Evolutionary conservation across 2,797 vertebrate species (phyloP), one percentile per base, ranked within the genome.

Genomic region (Propithecus perrieri): DNA sequence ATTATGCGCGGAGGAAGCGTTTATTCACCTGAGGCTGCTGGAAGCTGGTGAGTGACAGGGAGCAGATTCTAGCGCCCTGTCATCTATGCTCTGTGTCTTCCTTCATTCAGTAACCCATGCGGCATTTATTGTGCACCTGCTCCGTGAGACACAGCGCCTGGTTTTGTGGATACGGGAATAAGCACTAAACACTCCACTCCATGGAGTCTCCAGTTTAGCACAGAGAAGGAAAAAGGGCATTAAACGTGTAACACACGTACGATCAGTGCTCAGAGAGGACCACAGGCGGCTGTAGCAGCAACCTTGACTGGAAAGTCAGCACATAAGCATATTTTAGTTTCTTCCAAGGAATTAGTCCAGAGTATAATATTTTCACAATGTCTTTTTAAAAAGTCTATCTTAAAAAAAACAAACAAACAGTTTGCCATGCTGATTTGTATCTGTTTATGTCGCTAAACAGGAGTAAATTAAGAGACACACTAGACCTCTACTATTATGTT

Each of bases 301-400:
- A 38, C 28, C 33, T 71, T 57, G 41, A 76, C 59, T 85, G 7
- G 28, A 91, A 94, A 96, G 50, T 90, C 50, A 86, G 10, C 50
- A 85, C 26, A 72, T 50, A 38, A 38, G 28, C 20, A 75, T 43
- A 85, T 20, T 92, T 93, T 38, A 79, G 92, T 94, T 87, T 88
- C 38, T 85, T 74, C 61, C 43, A 74, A 92, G 72, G n/a, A 95
- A 78, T 92, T 72, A 72, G 35, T 93, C 43, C n/a, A 59, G 65
- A 89, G 61, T 43, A 79, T 38, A 76, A n/a, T 83, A 50, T 57
- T 96, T 93, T 46, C 41, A 84, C 28, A 88, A 61, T 72, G 6
- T 79, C 18, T 94, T 69, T 59, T 69, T 72, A 14, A 94, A 88
- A 79, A 11, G 24, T 55, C 2, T 43, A 5, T 41, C 46, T 63